phyloP scores from a whole-genome alignment of 2,113 vertebrate genomes.

The Dolichotis patagonum region DNA sequence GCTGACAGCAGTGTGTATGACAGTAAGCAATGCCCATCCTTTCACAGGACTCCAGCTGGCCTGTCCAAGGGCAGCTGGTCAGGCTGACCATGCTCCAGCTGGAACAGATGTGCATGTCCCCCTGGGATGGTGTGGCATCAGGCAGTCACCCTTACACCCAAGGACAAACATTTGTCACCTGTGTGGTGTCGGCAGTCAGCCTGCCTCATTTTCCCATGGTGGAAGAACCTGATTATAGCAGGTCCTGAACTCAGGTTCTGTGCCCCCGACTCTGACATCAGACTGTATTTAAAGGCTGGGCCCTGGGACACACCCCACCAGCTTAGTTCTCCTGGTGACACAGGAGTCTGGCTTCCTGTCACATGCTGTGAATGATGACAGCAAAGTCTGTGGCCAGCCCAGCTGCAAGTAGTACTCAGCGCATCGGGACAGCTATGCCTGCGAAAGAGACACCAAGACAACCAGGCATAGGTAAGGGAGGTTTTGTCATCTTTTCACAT shows the following conservation, averaged over 20 bases:
- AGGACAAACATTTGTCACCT: constrained; percentile 66
- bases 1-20: not conserved
- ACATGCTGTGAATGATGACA: rapidly evolving
- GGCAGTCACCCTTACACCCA: constrained; percentile 40
- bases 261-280: constrained; percentile 69
- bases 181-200: constrained; percentile 35
- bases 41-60: constrained; percentile 4
- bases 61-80: not conserved
- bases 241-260: not conserved
- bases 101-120: constrained; percentile 26
- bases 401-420: rapidly evolving
- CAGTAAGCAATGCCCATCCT: not conserved
- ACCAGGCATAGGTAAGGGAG: not conserved
- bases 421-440: not conserved
- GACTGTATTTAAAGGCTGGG: constrained; percentile 41
- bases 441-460: not conserved
- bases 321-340: not conserved
- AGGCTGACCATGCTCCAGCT: constrained; percentile 47
- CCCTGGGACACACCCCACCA: not conserved
- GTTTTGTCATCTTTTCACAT: not conserved
- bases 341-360: not conserved
- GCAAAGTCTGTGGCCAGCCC: not conserved
- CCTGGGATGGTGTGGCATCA: not conserved
- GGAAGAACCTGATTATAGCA: constrained; percentile 66
- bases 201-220: constrained; percentile 55